Conservation (phyloP, 2,888 invertebrate species). For the Drosophila austrosaltans region DNA sequence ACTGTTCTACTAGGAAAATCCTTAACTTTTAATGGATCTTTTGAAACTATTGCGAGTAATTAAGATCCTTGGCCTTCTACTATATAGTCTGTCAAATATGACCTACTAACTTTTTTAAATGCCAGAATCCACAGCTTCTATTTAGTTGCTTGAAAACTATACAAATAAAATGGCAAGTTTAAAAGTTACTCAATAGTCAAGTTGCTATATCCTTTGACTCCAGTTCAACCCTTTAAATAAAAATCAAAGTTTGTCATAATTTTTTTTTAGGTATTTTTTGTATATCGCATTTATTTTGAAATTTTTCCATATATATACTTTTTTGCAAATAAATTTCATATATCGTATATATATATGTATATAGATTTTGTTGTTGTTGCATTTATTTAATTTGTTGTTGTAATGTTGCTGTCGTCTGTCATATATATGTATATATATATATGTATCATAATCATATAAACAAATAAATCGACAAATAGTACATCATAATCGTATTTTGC, state of each 20-base stretch:
- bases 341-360: slow-evolving; percentile 29
- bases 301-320: slow-evolving; percentile 62
- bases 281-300: slow-evolving; percentile 74
- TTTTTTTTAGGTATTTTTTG: slow-evolving; percentile 46
- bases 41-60: no score
- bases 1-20: no score
- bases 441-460: slow-evolving; percentile 48
- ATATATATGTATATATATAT: slow-evolving; percentile 31
- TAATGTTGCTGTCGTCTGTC: slow-evolving; percentile 35
- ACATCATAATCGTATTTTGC: slow-evolving; percentile 50
- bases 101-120: no score
- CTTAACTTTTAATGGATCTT: no score
- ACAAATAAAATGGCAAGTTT: no score
- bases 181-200: no score
- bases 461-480: slow-evolving; percentile 68
- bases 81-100: no score
- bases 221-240: neutral
- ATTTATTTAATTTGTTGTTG: slow-evolving; percentile 28
- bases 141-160: no score
- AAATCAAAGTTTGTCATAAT: neutral
- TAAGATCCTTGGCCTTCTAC: no score
- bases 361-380: slow-evolving; percentile 27
- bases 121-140: no score
- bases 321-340: slow-evolving; percentile 67
- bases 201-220: no score